Conservation (phyloP, 2,888 invertebrate genomes). For the Caenorhabditis sp. region DNA sequence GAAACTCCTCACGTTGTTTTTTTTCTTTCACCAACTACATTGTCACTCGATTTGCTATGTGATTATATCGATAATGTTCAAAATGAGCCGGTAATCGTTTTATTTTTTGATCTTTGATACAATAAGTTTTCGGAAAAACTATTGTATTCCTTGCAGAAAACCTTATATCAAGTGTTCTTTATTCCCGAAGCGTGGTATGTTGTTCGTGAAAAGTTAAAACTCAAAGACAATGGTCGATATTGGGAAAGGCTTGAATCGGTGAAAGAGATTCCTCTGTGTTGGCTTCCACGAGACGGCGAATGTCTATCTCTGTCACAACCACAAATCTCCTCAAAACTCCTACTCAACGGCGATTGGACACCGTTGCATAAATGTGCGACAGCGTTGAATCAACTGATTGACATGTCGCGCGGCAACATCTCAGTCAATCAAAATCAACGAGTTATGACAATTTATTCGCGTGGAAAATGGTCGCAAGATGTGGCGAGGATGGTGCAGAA, state of each 20-base stretch:
- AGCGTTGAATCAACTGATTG: slow-evolving; percentile 40
- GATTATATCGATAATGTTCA: slow-evolving; percentile 42
- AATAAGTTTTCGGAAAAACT: too few species aligned
- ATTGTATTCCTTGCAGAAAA: slow-evolving; percentile 44
- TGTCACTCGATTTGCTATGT: slow-evolving; percentile 41
- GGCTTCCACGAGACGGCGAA: slow-evolving; percentile 56
- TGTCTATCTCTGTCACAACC: slow-evolving; percentile 46
- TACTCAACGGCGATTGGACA: slow-evolving; percentile 55
- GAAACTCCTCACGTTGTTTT: slow-evolving; percentile 45
- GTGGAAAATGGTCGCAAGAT: slow-evolving; percentile 55
- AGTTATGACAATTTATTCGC: slow-evolving; percentile 31
- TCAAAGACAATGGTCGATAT: slow-evolving; percentile 40
- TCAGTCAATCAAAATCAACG: slow-evolving; percentile 17
- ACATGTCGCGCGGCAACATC: slow-evolving; percentile 26
- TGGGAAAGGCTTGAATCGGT: slow-evolving; percentile 54
- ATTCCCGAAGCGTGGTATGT: slow-evolving; percentile 59
- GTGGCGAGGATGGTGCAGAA: slow-evolving; percentile 49
- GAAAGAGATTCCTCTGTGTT: slow-evolving; percentile 47
- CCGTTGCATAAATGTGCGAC: slow-evolving; percentile 46
- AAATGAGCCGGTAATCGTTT: slow-evolving; percentile 28
- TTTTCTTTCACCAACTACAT: slow-evolving; percentile 43
- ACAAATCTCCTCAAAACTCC: slow-evolving; percentile 43
- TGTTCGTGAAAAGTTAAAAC: slow-evolving; percentile 50
- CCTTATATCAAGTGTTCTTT: slow-evolving; percentile 54
- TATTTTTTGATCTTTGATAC: too few species aligned